Base-by-base conservation (phyloP, 2,888 invertebrate genomes). In the Carterocephalus palaemon region DNA sequence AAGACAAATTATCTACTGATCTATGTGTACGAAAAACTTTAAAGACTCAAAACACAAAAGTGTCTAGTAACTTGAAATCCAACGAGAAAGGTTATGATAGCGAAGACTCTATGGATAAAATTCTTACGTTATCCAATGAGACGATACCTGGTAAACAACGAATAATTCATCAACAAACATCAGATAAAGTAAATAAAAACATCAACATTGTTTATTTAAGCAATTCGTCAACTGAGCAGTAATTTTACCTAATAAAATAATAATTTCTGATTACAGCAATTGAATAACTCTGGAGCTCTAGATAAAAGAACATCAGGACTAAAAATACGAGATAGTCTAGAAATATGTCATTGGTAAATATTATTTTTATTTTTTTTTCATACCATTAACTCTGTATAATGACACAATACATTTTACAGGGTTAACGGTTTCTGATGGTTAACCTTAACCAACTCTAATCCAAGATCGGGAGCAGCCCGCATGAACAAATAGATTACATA, bases 241-340 rank as follows among this genome's bases (percentile, higher is more conserved):
- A n/a, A n/a, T n/a, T n/a, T n/a, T n/a, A n/a, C n/a, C n/a, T n/a
- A n/a, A n/a, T n/a, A n/a, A n/a, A n/a, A n/a, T n/a, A n/a, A n/a
- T n/a, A n/a, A n/a, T n/a, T n/a, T n/a, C n/a, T 63, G 40, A 57
- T 78, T 77, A 59, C 75, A 78, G 78, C 60, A 38, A 53, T 47
- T 54, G 32, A 53, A 55, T 20, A 60, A 59, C 47, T 54, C 41
- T 31, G 42, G 46, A 9, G 47, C 49, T 31, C 23, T 49, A 40
- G 15, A 31, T 24, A 51, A 47, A 42, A 52, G 48, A 41, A 32
- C 52, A 9, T 64, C 74, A 54, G 62, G 64, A 57, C 40, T 79
- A 50, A 61, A 66, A 32, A 59, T 74, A 39, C 65, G 70, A 53
- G 82, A 82, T 67, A 84, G 83, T 61, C 51, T 84, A 58, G 81